Percentiles rank a stretch among this genome's conserved stretches.
Conservation (phyloP, 2,797 vertebrate genomes). For the Hirundo rustica region DNA sequence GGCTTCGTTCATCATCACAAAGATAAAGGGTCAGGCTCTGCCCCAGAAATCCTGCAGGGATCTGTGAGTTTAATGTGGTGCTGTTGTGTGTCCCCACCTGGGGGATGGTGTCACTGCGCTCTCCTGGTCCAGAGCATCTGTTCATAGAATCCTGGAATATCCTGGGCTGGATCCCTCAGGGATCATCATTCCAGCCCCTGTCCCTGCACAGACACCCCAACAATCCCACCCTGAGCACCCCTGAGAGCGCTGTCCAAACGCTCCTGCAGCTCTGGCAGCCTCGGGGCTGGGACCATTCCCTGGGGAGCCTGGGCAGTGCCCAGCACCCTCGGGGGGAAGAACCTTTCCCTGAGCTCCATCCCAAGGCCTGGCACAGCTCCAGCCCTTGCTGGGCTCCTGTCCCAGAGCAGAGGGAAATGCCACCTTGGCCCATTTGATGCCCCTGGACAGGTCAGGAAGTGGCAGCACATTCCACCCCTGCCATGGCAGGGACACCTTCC, state of each 20-base stretch:
- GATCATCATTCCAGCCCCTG: fast-evolving
- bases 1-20: neutral
- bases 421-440: neutral
- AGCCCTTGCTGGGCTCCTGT: neutral
- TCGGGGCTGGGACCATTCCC: neutral
- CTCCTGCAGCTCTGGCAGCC: neutral
- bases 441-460: neutral
- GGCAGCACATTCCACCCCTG: neutral
- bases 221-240: neutral
- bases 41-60: neutral
- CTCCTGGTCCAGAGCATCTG: neutral
- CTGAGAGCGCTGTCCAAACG: neutral
- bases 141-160: neutral
- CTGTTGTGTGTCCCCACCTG: no score
- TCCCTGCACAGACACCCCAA: neutral
- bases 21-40: neutral
- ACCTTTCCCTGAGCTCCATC: neutral
- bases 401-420: neutral
- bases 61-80: neutral
- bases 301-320: neutral
- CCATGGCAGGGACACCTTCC: neutral
- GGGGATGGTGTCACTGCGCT: neutral
- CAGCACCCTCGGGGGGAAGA: neutral
- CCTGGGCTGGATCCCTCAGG: fast-evolving
- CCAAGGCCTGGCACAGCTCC: neutral